Conservation (phyloP, 1,140 invertebrate species). For the Drosophila ambigua region DNA sequence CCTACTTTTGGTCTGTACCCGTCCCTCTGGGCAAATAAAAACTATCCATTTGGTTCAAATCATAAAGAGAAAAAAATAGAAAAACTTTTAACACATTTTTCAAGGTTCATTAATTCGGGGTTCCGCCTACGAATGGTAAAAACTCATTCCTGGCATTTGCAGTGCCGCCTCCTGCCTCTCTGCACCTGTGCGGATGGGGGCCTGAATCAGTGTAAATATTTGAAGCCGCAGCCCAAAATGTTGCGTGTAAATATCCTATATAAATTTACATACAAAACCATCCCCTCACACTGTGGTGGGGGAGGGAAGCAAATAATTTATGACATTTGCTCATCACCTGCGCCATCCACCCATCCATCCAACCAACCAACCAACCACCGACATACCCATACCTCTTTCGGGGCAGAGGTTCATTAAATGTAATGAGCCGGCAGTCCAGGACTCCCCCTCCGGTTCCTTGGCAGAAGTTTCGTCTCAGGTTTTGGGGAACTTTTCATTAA, state of each 20-base stretch:
- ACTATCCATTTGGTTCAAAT: conserved; percentile 61
- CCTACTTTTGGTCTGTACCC: not conserved
- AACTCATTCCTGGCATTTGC: not conserved
- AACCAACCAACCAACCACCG: too few species aligned
- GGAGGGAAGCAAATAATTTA: conserved; percentile 60
- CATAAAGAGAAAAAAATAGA: conserved; percentile 41
- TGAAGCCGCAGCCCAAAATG: conserved; percentile 74
- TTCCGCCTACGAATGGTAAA: not conserved
- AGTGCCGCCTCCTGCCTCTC: not conserved
- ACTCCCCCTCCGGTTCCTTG: not conserved
- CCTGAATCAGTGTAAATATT: conserved; percentile 78
- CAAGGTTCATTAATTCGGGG: conserved; percentile 79
- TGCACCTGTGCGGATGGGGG: conserved; percentile 33
- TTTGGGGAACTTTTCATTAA: conserved; percentile 74
- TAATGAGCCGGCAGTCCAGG: conserved; percentile 66
- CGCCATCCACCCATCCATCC: not conserved
- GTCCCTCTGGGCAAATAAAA: not conserved
- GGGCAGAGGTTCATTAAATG: conserved; percentile 64
- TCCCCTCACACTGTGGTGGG: not conserved
- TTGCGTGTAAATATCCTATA: conserved; percentile 81
- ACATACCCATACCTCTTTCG: too few species aligned
- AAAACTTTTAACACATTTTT: conserved; percentile 82
- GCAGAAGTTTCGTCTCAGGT: conserved; percentile 9
- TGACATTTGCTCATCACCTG: conserved; percentile 68
- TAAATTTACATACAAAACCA: conserved; percentile 58